A percentile compares a stretch with the other conserved stretches of the same genome.
phyloP scores from a whole-genome alignment of 2,113 vertebrate species.

The Garra rufa region DNA sequence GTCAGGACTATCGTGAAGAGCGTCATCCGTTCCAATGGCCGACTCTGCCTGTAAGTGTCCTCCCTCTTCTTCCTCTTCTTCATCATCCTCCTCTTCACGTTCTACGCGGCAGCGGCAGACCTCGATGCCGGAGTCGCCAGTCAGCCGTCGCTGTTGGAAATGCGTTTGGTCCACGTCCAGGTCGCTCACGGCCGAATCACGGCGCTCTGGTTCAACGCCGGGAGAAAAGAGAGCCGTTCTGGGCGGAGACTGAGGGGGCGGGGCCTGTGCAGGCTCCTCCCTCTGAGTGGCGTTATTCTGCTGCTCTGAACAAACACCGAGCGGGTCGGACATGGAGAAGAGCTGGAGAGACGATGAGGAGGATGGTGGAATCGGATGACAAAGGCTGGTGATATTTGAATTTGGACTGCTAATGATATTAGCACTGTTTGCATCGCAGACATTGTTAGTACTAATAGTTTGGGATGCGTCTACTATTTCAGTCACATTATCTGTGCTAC shows the following conservation, averaged over 20 bases:
- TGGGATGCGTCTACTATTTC: slow-evolving; percentile 2
- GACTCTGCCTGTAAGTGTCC: slow-evolving; percentile 34
- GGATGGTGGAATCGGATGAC: slow-evolving; percentile 35
- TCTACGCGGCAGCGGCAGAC: slow-evolving; percentile 82
- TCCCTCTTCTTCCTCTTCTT: slow-evolving; percentile 50
- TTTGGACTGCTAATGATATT: slow-evolving; percentile 10
- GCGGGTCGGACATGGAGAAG: slow-evolving; percentile 63
- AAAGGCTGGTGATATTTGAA: slow-evolving; percentile 30
- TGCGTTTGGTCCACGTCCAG: slow-evolving; percentile 77
- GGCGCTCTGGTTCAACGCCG: slow-evolving; percentile 58
- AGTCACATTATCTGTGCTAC: slow-evolving; percentile 26
- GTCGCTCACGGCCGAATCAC: slow-evolving; percentile 67
- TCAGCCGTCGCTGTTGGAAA: slow-evolving; percentile 85
- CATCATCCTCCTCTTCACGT: slow-evolving; percentile 65
- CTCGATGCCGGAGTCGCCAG: slow-evolving; percentile 93
- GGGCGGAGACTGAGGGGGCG: slow-evolving; percentile 50
- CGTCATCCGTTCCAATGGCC: not conserved
- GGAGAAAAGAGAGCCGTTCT: slow-evolving; percentile 72
- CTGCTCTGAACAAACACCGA: slow-evolving; percentile 44
- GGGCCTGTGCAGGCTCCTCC: slow-evolving; percentile 42
- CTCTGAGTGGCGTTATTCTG: not conserved
- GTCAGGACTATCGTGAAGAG: slow-evolving; percentile 70
- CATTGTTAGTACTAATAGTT: slow-evolving; percentile 8
- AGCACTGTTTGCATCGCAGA: not conserved
- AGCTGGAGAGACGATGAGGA: slow-evolving; percentile 47